Conservation (phyloP, 2,888 invertebrate genomes). For the Diarsia brunnea region DNA sequence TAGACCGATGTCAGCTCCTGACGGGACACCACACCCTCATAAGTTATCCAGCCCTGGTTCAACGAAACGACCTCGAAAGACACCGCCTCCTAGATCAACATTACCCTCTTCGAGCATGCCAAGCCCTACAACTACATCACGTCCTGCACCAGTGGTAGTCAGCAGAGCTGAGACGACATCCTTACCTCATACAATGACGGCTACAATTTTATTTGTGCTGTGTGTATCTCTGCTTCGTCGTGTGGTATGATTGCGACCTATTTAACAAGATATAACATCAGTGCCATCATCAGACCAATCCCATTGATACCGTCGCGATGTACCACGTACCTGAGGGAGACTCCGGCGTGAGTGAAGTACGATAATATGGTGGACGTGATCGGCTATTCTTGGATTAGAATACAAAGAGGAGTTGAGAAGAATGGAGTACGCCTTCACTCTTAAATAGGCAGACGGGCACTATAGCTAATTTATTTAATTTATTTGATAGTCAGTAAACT, state of each 20-base stretch:
- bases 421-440: background rate
- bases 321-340: background rate
- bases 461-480: background rate
- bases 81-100: background rate
- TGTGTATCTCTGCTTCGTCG: background rate
- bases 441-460: background rate
- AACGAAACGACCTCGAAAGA: background rate
- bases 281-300: background rate
- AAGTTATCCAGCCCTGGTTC: too few species aligned
- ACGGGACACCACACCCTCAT: background rate
- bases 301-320: background rate
- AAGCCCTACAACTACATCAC: background rate
- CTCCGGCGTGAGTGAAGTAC: background rate
- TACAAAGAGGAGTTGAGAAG: too few species aligned
- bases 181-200: background rate
- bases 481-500: too few species aligned
- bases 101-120: background rate
- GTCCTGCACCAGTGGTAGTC: background rate
- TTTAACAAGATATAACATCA: background rate
- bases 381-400: background rate
- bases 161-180: background rate
- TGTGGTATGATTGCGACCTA: background rate
- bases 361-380: background rate
- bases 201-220: constrained; percentile 2
- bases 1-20: background rate